These are phyloP conservation scores for Ophion ventricosus DNA, from an alignment of 2,888 invertebrate species.

Conservation along the genomic window DNA sequence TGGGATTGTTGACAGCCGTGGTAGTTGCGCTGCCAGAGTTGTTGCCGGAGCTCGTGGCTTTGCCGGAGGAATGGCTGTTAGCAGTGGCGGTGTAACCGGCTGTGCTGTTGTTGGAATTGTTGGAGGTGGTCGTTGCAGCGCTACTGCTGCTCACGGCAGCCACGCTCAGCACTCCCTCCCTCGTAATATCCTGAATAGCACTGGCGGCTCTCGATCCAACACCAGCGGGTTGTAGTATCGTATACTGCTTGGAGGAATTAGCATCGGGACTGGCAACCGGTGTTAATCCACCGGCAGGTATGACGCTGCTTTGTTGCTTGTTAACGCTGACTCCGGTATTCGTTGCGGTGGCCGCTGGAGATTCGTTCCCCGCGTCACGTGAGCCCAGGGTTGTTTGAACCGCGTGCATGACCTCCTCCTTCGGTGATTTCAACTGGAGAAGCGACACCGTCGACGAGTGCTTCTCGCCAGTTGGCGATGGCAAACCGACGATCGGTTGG, in stretches of 20 bases:
- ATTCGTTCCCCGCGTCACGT: conserved; percentile 66
- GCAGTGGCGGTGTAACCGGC: conserved; percentile 62
- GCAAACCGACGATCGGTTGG: conserved; percentile 76
- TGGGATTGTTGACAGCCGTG: conserved; percentile 41
- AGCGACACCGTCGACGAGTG: conserved; percentile 82
- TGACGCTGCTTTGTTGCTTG: conserved; percentile 69
- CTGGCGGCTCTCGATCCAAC: conserved; percentile 92
- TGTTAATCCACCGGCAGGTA: conserved; percentile 75
- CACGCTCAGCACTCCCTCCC: conserved; percentile 88
- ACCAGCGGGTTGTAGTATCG: conserved; percentile 93
- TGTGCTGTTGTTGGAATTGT: conserved; percentile 75
- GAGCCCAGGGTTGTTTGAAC: conserved; percentile 56
- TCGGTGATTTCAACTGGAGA: conserved; percentile 83
- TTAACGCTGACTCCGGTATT: conserved; percentile 70
- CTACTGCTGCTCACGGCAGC: conserved; percentile 84
- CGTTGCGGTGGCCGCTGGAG: conserved; percentile 73
- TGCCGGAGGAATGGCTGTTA: conserved; percentile 39
- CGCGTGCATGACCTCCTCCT: conserved; percentile 78
- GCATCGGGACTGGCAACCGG: conserved; percentile 83
- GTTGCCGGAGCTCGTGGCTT: conserved; percentile 62
- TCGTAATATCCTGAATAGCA: conserved; percentile 90
- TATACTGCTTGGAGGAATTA: conserved; percentile 91
- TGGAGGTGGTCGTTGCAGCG: conserved; percentile 72
- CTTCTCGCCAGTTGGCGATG: conserved; percentile 82
- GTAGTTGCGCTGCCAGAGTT: conserved; percentile 58